Base-by-base conservation (phyloP, 2,113 vertebrate genomes). In the Limnothrissa miodon region DNA sequence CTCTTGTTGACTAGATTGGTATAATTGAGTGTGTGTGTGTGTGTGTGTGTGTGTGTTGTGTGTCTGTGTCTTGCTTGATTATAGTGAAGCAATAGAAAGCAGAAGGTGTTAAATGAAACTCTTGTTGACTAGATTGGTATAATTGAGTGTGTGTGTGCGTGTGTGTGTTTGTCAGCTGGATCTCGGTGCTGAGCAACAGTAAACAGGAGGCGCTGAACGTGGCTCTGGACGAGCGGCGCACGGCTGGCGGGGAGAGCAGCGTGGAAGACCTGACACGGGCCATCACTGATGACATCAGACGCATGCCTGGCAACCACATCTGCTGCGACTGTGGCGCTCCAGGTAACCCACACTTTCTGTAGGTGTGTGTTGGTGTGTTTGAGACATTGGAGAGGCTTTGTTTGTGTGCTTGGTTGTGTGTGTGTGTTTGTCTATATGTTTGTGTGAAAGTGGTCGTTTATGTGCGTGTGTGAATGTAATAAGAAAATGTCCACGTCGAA, bases 101-200 rank as follows among this genome's bases (percentile, higher is more conserved):
- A n/a, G 46, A 48, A 48, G 2, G 17, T 9, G 13, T 48, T 56
- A 6, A 42, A 42, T 42, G 42, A 4, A 6, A 2, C 42, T 42
- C 42, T 4, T 42, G 42, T 4, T 6, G 2, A 42, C 42, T 42
- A 42, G 2, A 42, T 42, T 25, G 46, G 93, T 91, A 42, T 92
- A 91, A 21, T 53, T 42, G 23, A 36, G 29, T 70, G 62, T 70
- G 62, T 70, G 62, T 36, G 53, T 66, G 81, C 70, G 21, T 36
- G 80, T 39, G 33, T 56, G 9, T 45, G 44, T 25, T 17, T 0
- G 45, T 78, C 84, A 95, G 94, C 78, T 95, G 94, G 94, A 89
- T 95, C 82, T 94, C 91, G 0, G 90, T 94, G 81, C 89, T 95
- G 80, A 94, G 90, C n/a, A 95, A 94, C 85, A 94, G 93, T 83